Percentiles rank a stretch among this genome's conserved stretches.
Evolutionary conservation across 2,797 vertebrate genomes (phyloP).

Genomic region (Thalassophryne amazonica): DNA sequence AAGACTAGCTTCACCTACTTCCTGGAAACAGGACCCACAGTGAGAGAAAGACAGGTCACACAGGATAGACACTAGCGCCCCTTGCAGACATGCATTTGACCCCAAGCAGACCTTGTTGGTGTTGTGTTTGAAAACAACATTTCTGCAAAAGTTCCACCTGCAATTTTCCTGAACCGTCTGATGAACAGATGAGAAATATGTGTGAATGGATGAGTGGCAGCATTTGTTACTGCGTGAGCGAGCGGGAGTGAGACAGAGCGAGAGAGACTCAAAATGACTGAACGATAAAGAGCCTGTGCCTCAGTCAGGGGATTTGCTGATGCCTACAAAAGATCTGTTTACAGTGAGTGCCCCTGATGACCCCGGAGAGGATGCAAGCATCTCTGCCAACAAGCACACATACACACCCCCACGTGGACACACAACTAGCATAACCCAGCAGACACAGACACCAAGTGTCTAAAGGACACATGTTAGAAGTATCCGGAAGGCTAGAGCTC

Average conservation of each 20-base stretch:
- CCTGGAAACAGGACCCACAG: conserved; percentile 67
- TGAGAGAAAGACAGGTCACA: conserved; percentile 41
- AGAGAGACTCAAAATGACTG: conserved; percentile 38
- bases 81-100: too few species aligned
- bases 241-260: conserved; percentile 2
- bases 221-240: conserved; percentile 34
- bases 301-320: conserved; percentile 54
- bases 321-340: conserved; percentile 74
- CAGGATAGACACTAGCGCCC: too few species aligned
- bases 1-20: conserved; percentile 74
- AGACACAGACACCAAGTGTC: conserved; percentile 59
- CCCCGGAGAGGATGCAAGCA: conserved; percentile 58
- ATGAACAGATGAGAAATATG: conserved; percentile 43
- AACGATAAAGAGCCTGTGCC: conserved; percentile 48
- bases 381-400: conserved; percentile 40
- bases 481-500: conserved; percentile 46
- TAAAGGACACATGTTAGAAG: conserved; percentile 62
- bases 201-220: conserved; percentile 32
- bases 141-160: too few species aligned
- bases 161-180: conserved; percentile 25
- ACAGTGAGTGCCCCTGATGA: conserved; percentile 62
- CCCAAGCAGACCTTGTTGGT: too few species aligned
- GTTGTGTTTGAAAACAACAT: too few species aligned
- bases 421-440: conserved; percentile 51
- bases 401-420: background rate